phyloP scores from a whole-genome alignment of 2,113 vertebrate genomes.

The Columba janthina region DNA sequence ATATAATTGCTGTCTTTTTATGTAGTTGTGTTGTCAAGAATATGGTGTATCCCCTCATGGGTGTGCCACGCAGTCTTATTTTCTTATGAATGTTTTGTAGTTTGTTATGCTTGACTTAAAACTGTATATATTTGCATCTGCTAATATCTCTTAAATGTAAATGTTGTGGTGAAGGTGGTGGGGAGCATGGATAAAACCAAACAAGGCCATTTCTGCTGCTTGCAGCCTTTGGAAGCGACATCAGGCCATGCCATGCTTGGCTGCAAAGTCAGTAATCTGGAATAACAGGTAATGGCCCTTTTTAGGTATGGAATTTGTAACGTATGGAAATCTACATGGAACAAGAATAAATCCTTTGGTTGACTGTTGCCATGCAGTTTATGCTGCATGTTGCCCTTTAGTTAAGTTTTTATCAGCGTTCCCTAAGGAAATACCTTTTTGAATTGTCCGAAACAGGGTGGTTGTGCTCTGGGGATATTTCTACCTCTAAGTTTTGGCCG shows the following conservation, averaged over 20 bases:
- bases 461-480: not conserved
- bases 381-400: not conserved
- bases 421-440: not conserved
- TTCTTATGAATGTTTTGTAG: not conserved
- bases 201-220: not conserved
- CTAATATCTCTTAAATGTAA: not conserved
- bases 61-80: not conserved
- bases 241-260: not conserved
- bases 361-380: not conserved
- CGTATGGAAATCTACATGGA: accelerated
- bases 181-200: not conserved
- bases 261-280: not conserved
- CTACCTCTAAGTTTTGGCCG: not conserved
- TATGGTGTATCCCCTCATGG: not conserved
- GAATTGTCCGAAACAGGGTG: accelerated
- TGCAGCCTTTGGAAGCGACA: not conserved
- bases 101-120: not conserved
- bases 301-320: not conserved
- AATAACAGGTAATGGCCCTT: not conserved
- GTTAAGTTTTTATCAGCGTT: not conserved
- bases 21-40: not conserved
- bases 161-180: not conserved
- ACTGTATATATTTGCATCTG: not conserved
- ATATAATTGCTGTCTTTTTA: not conserved
- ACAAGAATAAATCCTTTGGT: not conserved